phyloP scores from a whole-genome alignment of 2,113 vertebrate genomes.

The Menura novaehollandiae region DNA sequence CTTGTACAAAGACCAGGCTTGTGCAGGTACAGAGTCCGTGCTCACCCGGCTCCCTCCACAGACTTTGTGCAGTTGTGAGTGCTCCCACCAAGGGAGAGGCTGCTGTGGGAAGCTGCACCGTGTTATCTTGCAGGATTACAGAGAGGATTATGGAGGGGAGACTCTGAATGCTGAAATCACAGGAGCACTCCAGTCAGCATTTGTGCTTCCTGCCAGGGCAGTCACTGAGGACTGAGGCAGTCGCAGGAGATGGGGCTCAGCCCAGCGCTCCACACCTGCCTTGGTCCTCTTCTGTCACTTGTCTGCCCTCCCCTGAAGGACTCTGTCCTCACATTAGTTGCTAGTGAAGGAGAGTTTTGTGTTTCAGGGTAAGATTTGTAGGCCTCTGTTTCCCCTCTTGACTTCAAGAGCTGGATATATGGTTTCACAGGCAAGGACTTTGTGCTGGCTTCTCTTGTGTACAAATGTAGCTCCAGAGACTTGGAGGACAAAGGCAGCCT shows the following conservation, averaged over 20 bases:
- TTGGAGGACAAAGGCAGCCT: neutral
- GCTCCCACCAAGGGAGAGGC: neutral
- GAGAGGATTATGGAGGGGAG: neutral
- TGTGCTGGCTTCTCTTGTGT: neutral
- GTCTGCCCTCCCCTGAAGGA: neutral
- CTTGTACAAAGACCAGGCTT: neutral
- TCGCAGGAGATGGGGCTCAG: fast-evolving
- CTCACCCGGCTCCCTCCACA: fast-evolving
- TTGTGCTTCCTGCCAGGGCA: neutral
- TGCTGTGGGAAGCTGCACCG: fast-evolving
- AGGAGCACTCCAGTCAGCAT: neutral
- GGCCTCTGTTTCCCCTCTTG: neutral
- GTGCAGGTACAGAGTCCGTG: neutral
- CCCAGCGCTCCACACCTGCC: neutral
- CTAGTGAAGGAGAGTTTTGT: neutral
- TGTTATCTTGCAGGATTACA: neutral
- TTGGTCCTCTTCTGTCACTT: neutral
- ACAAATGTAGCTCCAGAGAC: neutral
- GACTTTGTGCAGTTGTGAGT: neutral
- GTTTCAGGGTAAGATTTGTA: neutral
- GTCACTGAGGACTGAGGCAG: neutral
- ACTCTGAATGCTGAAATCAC: neutral
- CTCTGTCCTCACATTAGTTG: neutral
- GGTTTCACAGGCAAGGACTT: neutral
- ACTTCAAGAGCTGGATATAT: neutral